Base-by-base conservation (phyloP, 2,888 invertebrate species). In the Acanthosepion lycidas region DNA sequence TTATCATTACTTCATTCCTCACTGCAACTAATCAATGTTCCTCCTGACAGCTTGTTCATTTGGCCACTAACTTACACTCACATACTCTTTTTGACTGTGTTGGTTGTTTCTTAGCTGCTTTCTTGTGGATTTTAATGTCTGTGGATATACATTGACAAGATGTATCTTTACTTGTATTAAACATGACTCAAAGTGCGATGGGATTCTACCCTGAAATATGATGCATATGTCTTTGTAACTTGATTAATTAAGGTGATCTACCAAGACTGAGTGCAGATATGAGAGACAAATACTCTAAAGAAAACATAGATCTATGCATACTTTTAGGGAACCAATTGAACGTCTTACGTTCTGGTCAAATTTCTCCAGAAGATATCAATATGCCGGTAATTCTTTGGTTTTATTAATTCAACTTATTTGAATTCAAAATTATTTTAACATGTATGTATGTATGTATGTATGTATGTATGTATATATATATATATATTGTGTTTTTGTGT, bases 321-420 rank as follows among this genome's bases (percentile, higher is more conserved):
- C 93, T 93, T 53, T 51, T 93, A 93, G 93, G 93, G 53, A 93
- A 93, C 28, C 93, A 93, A 53, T 53, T 93, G 93, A 93, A 93
- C 93, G 93, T 93, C 51, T 53, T 93, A 93, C 93, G 93, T 93
- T 93, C 93, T 49, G 93, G 93, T 51, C 93, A 93, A 49, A 49
- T 93, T 93, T 93, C 93, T 53, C 93, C 93, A 53, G 93, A 93
- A 53, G 93, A 93, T 53, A 93, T 93, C 93, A 93, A 93, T 26
- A 93, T 93, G 93, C 93, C 49, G 93, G 93, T 93, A 93, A n/a
- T 51, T 51, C 3, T 92, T 12, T 78, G 2, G 15, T n/a, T 78
- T 78, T 78, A 15, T 12, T 78, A 78, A 8, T 59, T 59, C 23
- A 20, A 15, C 9, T 78, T 33, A 15, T 78, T n/a, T 59, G 26